Base-by-base conservation (phyloP, 64 coral and sea anemone species). In the Trachythela sp. region DNA sequence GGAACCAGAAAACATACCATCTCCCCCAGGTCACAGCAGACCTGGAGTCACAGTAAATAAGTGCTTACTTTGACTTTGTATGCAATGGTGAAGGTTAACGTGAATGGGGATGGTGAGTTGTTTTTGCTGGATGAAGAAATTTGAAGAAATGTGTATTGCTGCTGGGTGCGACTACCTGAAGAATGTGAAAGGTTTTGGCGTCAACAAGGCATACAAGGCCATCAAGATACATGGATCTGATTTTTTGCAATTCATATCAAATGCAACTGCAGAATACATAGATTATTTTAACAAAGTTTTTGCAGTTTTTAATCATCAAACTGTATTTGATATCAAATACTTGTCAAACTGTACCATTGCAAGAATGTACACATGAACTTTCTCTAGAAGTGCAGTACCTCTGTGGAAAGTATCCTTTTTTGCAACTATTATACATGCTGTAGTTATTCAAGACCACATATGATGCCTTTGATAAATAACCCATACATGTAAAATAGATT, bases 361-460 rank as follows among this genome's bases (percentile, higher is more conserved):
- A 88, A 39, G 59, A 42, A 68, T 70, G 56, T n/a, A 29, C 60
- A 68, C 38, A 18, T n/a, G 39, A 88, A 24, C 86, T 68, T 41
- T 42, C 86, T n/a, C 2, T 52, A 88, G 86, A 70, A 29, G 3
- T 42, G 6, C 86, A 88, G 59, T 40, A 70, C 48, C 56, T 88
- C 2, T 88, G 86, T 70, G 86, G 86, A 88, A 45, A 88, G 86
- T 88, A 88, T 88, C 86, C 86, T 88, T 88, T 88, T 64, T 64
- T 45, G n/a, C n/a, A n/a, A n/a, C n/a, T n/a, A n/a, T n/a, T n/a
- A n/a, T n/a, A n/a, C n/a, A n/a, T n/a, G n/a, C n/a, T n/a, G n/a
- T n/a, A n/a, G n/a, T n/a, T n/a, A n/a, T n/a, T n/a, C n/a, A n/a
- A n/a, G n/a, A n/a, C n/a, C n/a, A n/a, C n/a, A n/a, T n/a, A n/a